Evolutionary conservation across 2,797 vertebrate genomes (phyloP).

Genomic region (Pogonophryne albipinna): DNA sequence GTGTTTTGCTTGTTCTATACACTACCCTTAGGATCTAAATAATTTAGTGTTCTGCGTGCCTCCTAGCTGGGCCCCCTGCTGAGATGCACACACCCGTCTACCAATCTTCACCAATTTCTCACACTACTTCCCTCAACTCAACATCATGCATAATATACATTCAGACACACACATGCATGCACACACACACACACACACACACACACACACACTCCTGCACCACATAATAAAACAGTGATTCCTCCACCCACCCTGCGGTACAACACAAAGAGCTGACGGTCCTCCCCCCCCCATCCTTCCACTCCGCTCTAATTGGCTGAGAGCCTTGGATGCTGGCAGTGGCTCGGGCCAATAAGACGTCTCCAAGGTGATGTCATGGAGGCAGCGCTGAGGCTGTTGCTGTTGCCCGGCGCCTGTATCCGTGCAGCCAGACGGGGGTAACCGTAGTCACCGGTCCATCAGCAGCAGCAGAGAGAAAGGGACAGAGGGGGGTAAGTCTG

Average conservation of each 20-base stretch:
- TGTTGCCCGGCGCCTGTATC: slow-evolving; percentile 80
- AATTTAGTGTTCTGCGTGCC: slow-evolving; percentile 60
- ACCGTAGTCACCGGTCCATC: slow-evolving; percentile 61
- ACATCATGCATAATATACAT: background rate
- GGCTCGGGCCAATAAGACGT: slow-evolving; percentile 67
- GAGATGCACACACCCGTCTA: slow-evolving; percentile 27
- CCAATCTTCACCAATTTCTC: slow-evolving; percentile 25
- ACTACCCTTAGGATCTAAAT: slow-evolving; percentile 63
- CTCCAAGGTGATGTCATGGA: slow-evolving; percentile 82
- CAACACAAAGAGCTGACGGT: slow-evolving; percentile 67
- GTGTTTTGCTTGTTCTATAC: slow-evolving; percentile 38
- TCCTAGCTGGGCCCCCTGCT: slow-evolving; percentile 51
- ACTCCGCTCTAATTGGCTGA: slow-evolving; percentile 63
- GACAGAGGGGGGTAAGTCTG: slow-evolving; percentile 70
- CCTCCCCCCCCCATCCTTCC: slow-evolving; percentile 57
- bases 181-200: slow-evolving; percentile 35
- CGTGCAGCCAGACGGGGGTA: slow-evolving; percentile 71
- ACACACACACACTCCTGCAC: slow-evolving; percentile 50
- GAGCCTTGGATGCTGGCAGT: slow-evolving; percentile 71
- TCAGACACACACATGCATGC: slow-evolving; percentile 14
- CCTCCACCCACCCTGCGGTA: slow-evolving; percentile 74
- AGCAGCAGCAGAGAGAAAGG: slow-evolving; percentile 55
- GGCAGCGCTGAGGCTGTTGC: slow-evolving; percentile 79
- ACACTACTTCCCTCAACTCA: slow-evolving; percentile 25
- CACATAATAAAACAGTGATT: slow-evolving; percentile 59